phyloP scores from a whole-genome alignment of 1,140 invertebrate species.

The Choristoneura fumiferana region DNA sequence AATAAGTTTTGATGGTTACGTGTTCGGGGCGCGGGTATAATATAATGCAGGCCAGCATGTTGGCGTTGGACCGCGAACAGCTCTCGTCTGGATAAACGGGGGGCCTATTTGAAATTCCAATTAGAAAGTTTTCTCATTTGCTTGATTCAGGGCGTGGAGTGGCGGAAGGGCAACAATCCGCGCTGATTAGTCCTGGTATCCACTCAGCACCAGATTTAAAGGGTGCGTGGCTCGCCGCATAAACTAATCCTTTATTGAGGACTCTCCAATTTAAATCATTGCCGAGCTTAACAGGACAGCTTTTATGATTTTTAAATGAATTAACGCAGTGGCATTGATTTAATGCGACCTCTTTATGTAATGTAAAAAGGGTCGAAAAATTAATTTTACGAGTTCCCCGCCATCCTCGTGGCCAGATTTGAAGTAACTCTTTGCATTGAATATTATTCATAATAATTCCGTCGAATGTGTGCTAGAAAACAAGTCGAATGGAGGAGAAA shows the following conservation, averaged over 20 bases:
- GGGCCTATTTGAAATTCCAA: slow-evolving; percentile 75
- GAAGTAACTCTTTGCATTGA: too few species aligned
- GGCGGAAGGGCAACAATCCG: slow-evolving; percentile 66
- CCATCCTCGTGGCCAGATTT: too few species aligned
- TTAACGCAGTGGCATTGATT: neutral
- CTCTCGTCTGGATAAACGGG: slow-evolving; percentile 64
- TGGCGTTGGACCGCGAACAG: slow-evolving; percentile 49
- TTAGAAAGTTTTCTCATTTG: slow-evolving; percentile 78
- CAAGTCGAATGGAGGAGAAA: too few species aligned
- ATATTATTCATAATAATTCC: too few species aligned
- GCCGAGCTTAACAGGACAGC: slow-evolving; percentile 25
- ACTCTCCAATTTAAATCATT: slow-evolving; percentile 43
- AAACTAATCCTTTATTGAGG: slow-evolving; percentile 54
- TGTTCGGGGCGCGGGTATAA: neutral
- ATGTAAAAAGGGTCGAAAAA: neutral
- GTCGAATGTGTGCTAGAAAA: too few species aligned
- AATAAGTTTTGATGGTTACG: neutral
- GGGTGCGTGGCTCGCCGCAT: slow-evolving; percentile 51
- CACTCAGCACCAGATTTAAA: slow-evolving; percentile 61
- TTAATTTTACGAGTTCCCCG: neutral
- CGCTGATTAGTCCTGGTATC: slow-evolving; percentile 67
- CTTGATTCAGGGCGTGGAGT: slow-evolving; percentile 69
- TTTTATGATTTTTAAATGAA: slow-evolving; percentile 27
- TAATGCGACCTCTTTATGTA: neutral
- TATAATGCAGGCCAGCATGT: slow-evolving; percentile 38